A percentile compares a stretch with the other conserved stretches of the same genome.
These are phyloP conservation scores for Lapara coniferarum DNA, from an alignment of 2,888 invertebrate genomes.

Conservation along the genomic window DNA sequence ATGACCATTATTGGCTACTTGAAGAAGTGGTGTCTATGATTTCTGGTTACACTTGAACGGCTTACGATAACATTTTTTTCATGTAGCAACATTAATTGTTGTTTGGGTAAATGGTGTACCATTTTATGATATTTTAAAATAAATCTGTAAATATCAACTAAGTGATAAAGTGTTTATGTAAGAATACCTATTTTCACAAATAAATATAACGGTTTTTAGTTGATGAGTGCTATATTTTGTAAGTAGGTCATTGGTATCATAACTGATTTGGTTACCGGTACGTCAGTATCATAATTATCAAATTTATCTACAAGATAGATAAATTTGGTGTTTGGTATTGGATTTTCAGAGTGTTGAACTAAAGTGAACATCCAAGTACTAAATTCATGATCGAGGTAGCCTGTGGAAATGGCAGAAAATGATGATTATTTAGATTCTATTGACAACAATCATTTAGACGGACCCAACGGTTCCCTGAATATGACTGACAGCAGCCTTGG, in stretches of 20 bases:
- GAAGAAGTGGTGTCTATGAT: not conserved
- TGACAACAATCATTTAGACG: slow-evolving; percentile 83
- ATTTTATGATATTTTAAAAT: slow-evolving; percentile 45
- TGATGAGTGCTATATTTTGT: slow-evolving; percentile 62
- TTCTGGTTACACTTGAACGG: not conserved
- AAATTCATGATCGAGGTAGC: slow-evolving; percentile 58
- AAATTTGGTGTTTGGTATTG: slow-evolving; percentile 28
- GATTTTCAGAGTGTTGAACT: slow-evolving; percentile 56
- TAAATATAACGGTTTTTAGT: slow-evolving; percentile 30
- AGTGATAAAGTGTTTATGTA: slow-evolving; percentile 53
- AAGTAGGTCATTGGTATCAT: slow-evolving; percentile 61
- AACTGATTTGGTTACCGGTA: slow-evolving; percentile 81
- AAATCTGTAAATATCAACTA: slow-evolving; percentile 70
- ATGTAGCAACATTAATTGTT: slow-evolving; percentile 40
- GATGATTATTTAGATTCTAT: slow-evolving; percentile 80
- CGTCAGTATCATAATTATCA: slow-evolving; percentile 60
- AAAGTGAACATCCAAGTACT: slow-evolving; percentile 47
- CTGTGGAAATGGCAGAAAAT: slow-evolving; percentile 78
- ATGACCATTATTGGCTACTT: too few species aligned
- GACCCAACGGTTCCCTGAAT: slow-evolving; percentile 84
- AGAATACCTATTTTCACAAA: slow-evolving; percentile 46
- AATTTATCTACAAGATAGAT: slow-evolving; percentile 40
- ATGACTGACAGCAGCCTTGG: slow-evolving; percentile 80
- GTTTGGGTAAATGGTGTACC: slow-evolving; percentile 47
- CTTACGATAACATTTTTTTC: slow-evolving; percentile 1